These are phyloP conservation scores for Porites cylindrica DNA, from an alignment of 92 coral and sea anemone genomes.

Conservation along the genomic window DNA sequence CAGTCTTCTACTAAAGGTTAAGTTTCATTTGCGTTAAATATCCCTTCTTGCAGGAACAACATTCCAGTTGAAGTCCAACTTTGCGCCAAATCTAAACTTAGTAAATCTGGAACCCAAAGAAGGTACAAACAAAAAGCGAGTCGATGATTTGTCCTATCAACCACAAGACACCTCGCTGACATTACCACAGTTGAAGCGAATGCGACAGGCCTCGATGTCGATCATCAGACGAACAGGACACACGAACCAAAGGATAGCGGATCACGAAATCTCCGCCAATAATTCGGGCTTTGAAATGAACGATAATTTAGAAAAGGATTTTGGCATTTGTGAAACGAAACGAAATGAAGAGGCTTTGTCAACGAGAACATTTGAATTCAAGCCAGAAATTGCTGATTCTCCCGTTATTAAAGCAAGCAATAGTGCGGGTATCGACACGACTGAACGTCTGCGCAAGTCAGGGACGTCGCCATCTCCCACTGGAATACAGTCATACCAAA, in stretches of 20 bases:
- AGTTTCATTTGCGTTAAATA: too few relatives aligned
- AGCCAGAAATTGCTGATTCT: not conserved
- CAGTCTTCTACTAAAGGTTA: too few relatives aligned
- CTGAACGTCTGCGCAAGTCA: not conserved
- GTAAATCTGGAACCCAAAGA: not conserved
- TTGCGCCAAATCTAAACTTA: conserved; percentile 24
- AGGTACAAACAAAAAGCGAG: not conserved
- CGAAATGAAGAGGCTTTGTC: too few relatives aligned
- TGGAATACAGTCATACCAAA: not conserved
- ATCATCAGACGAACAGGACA: conserved; percentile 46
- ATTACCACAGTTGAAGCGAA: conserved; percentile 82
- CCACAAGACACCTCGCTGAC: conserved; percentile 37
- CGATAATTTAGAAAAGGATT: not conserved
- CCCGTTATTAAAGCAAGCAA: not conserved
- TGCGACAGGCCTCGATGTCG: conserved; percentile 74
- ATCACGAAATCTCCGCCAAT: not conserved
- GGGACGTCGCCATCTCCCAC: not conserved
- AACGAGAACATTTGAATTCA: not conserved
- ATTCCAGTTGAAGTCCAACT: conserved; percentile 39
- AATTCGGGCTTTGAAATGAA: conserved; percentile 1
- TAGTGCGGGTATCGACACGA: not conserved
- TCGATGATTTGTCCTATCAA: not conserved
- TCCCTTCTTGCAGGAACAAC: conserved; percentile 24
- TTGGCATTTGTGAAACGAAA: not conserved
- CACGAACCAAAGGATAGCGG: not conserved